phyloP scores from a whole-genome alignment of 1,140 invertebrate genomes.

The Xylocopa sonorina region DNA sequence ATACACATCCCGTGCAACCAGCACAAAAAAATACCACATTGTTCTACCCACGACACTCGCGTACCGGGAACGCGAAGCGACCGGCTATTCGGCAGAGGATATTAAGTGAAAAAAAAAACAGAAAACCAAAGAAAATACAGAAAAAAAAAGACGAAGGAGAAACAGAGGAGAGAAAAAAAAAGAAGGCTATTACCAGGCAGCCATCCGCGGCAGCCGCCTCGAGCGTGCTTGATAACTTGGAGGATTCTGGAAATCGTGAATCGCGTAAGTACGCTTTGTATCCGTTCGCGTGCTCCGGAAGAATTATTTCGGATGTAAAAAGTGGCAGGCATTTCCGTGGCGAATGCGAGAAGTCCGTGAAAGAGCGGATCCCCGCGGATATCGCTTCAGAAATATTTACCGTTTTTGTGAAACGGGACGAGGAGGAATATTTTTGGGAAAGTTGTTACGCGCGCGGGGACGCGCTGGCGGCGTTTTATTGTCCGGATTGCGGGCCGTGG shows the following conservation, averaged over 20 bases:
- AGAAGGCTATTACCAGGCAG: neutral
- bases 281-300: slow-evolving; percentile 18
- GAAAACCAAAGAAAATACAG: no score
- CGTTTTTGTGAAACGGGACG: neutral
- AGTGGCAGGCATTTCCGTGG: neutral
- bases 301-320: slow-evolving; percentile 34
- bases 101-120: slow-evolving; percentile 18
- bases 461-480: neutral
- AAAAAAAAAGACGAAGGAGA: no score
- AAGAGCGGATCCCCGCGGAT: slow-evolving; percentile 14
- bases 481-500: neutral
- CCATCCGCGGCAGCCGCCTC: slow-evolving; percentile 3
- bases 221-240: slow-evolving; percentile 28
- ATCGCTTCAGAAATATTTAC: slow-evolving; percentile 28
- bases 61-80: slow-evolving; percentile 54
- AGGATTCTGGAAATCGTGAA: slow-evolving; percentile 39
- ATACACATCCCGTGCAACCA: slow-evolving; percentile 66
- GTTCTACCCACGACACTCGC: slow-evolving; percentile 73
- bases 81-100: slow-evolving; percentile 46
- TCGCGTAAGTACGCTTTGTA: slow-evolving; percentile 33
- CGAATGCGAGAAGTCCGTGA: neutral
- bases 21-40: slow-evolving; percentile 55
- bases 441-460: neutral
- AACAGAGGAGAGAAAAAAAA: no score
- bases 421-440: slow-evolving; percentile 11